phyloP scores from a whole-genome alignment of 2,113 vertebrate genomes.

The Microcebus griseorufus region DNA sequence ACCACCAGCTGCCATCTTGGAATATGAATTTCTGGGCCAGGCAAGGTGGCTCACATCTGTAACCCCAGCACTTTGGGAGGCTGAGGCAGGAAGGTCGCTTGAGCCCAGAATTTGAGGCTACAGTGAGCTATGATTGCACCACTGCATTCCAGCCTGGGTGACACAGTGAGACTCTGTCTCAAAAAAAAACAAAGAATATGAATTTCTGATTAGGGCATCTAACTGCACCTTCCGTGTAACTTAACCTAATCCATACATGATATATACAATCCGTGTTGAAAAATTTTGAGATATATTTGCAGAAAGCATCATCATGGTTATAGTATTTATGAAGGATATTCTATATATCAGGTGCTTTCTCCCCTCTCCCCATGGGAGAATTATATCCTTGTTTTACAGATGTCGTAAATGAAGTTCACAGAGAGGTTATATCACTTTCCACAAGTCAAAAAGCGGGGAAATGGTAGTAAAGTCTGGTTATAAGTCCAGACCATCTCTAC shows the following conservation, averaged over 20 bases:
- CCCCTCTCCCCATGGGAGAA: background rate
- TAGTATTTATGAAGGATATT: background rate
- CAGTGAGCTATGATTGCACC: no score
- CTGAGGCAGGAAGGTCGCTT: no score
- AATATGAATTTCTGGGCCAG: no score
- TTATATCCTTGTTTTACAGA: background rate
- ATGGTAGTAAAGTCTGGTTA: background rate
- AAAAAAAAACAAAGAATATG: background rate
- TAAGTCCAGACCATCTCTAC: background rate
- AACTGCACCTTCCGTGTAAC: background rate
- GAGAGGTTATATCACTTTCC: background rate
- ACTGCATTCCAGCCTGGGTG: no score
- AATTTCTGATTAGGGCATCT: background rate
- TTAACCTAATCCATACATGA: background rate
- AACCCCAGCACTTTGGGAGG: no score
- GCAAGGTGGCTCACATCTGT: no score
- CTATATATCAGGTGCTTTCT: background rate
- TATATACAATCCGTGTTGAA: background rate
- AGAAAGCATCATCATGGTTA: background rate
- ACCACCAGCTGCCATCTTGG: no score
- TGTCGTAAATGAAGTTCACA: background rate
- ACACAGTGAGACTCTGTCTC: no score
- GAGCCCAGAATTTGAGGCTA: no score
- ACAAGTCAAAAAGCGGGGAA: background rate
- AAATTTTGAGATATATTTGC: background rate